These are phyloP conservation scores for Ormyrus thymus DNA, from an alignment of 2,888 invertebrate species.

Conservation along the genomic window DNA sequence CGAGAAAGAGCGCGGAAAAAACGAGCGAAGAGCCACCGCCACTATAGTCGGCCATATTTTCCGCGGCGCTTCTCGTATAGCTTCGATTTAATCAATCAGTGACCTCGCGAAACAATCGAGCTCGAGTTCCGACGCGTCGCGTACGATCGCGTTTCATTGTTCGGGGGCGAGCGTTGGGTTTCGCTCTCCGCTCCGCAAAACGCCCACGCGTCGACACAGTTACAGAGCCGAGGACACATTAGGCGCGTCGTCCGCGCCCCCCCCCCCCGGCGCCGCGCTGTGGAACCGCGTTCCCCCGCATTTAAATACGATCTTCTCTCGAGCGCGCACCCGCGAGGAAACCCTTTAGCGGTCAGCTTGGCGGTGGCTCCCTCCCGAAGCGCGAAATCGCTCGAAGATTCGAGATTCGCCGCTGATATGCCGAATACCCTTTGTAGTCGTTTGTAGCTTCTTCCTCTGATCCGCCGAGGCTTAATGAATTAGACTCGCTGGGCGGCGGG, in stretches of 20 bases:
- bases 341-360: neutral
- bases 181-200: slow-evolving; percentile 17
- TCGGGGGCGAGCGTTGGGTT: slow-evolving; percentile 29
- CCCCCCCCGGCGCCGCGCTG: neutral
- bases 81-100: slow-evolving; percentile 53
- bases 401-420: too few species aligned
- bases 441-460: too few species aligned
- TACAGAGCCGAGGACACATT: too few species aligned
- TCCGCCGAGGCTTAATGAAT: too few species aligned
- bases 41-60: too few species aligned
- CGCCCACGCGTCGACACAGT: neutral
- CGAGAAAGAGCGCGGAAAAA: too few species aligned
- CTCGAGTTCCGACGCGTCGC: slow-evolving; percentile 42
- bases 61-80: too few species aligned
- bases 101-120: slow-evolving; percentile 60
- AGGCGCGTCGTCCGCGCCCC: neutral
- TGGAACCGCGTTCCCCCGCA: neutral
- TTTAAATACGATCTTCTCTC: slow-evolving; percentile 22
- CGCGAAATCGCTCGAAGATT: too few species aligned
- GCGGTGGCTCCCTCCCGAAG: too few species aligned
- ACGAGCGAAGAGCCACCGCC: too few species aligned
- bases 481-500: too few species aligned
- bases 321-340: neutral
- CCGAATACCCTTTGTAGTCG: too few species aligned
- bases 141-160: slow-evolving; percentile 46